Base-by-base conservation (phyloP, 2,888 invertebrate genomes). In the Erebia ligea region DNA sequence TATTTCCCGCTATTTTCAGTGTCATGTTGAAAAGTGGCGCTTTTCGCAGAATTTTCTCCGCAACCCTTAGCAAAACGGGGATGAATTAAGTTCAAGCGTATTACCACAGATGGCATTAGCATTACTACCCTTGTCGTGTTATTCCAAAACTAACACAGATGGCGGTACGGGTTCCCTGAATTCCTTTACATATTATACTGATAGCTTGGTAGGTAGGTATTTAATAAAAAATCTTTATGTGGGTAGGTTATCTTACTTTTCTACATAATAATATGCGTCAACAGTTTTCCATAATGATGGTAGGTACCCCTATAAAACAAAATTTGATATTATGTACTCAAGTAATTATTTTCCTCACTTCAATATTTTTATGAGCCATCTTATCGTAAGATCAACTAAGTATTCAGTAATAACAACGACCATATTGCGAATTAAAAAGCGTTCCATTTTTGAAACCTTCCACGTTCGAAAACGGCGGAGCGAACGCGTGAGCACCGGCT, bases 41-140 rank as follows among this genome's bases (percentile, higher is more conserved):
- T 76, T 81, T 83, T 87, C 71, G 90, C 90, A 87, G 88, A 86
- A 86, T 87, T 87, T 86, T 81, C 83, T 84, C 87, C 75, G 89
- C 91, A 92, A 92, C 92, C 92, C 92, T 80, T 88, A 86, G 85
- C 76, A 50, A 75, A 66, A 74, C 80, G 80, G 92, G 92, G 92
- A 80, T 90, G 90, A 82, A 83, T 80, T 76, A 81, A 83, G 84
- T 92, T 83, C 81, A 9, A 34, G 54, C 67, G 57, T 8, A 6
- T 56, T 63, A 52, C 13, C 45, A 82, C 69, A 92, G 92, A 90
- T 92, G 92, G 89, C 90, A 89, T 73, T 68, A 61, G 8, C 1
- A 2, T 57, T 54, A 15, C 50, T 42, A 48, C 69, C 17, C 58
- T 50, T 65, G n/a, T 50, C 67, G 71, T 70, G 79, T 79, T 75